Conservation (phyloP, 2,888 invertebrate genomes). For the Ecliptopera silaceata region DNA sequence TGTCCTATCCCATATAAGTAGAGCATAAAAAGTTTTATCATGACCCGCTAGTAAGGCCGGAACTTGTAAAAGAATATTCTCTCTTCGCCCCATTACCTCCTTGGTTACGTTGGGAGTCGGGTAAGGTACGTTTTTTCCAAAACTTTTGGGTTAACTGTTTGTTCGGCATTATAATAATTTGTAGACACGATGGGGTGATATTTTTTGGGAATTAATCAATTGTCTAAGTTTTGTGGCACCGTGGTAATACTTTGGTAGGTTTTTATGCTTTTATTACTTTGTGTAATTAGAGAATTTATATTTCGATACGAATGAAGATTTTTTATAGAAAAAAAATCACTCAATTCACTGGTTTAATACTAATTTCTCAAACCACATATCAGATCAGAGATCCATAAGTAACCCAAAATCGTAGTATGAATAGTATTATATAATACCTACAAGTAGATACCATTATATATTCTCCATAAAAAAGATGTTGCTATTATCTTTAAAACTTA, state of each 20-base stretch:
- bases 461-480: too few relatives aligned
- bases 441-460: too few relatives aligned
- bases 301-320: too few relatives aligned
- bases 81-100: conserved; percentile 70
- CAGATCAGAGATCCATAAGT: too few relatives aligned
- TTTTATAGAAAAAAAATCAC: too few relatives aligned
- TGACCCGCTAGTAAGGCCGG: conserved; percentile 57
- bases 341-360: too few relatives aligned
- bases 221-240: conserved; percentile 23
- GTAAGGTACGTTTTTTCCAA: conserved; percentile 48
- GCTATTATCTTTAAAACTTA: neutral
- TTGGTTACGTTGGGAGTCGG: conserved; percentile 36
- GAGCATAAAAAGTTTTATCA: conserved; percentile 80
- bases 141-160: conserved; percentile 56
- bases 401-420: too few relatives aligned
- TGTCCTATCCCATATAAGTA: conserved; percentile 67
- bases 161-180: conserved; percentile 44
- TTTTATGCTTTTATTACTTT: neutral
- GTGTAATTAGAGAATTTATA: too few relatives aligned
- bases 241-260: neutral
- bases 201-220: conserved; percentile 33
- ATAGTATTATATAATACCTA: too few relatives aligned
- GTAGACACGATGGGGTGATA: conserved; percentile 29
- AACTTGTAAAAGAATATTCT: conserved; percentile 72
- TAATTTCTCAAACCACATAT: too few relatives aligned